Percentiles rank a stretch among this genome's conserved stretches.
Evolutionary conservation across 2,113 vertebrate species (phyloP).

Genomic region (Colius striatus): DNA sequence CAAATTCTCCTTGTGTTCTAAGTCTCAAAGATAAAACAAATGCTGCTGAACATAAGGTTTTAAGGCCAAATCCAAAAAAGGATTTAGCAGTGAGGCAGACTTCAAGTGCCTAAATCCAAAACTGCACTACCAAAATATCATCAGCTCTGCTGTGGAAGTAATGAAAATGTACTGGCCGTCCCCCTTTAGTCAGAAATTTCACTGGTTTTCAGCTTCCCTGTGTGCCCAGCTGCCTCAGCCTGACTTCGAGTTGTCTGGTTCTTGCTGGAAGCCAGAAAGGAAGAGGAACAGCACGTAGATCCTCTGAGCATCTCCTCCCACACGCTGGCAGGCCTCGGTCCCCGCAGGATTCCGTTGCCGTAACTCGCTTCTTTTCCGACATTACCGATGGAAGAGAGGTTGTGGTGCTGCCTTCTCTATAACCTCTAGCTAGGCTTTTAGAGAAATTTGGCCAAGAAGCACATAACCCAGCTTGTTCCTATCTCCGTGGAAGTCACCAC

Average conservation of each 20-base stretch:
- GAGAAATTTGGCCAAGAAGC: not conserved
- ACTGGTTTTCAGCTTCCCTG: not conserved
- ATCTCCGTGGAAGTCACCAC: not conserved
- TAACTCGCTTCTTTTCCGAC: not conserved
- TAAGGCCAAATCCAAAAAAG: slow-evolving; percentile 71
- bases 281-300: not conserved
- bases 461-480: not conserved
- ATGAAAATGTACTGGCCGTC: slow-evolving; percentile 41
- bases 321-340: not conserved
- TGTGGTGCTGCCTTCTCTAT: not conserved
- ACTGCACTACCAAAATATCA: slow-evolving; percentile 54
- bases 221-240: slow-evolving; percentile 64
- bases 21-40: slow-evolving; percentile 64
- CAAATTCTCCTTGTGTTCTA: slow-evolving; percentile 64
- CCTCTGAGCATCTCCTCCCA: slow-evolving; percentile 32
- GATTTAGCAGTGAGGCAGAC: slow-evolving; percentile 57
- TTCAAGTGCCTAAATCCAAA: slow-evolving; percentile 57
- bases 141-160: slow-evolving; percentile 5
- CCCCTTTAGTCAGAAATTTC: not conserved
- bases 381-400: not conserved
- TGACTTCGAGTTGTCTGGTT: slow-evolving; percentile 37
- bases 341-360: not conserved
- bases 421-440: accelerated
- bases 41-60: slow-evolving; percentile 71
- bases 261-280: slow-evolving; percentile 37